Conservation (phyloP, 2,113 vertebrate genomes). For the Ciconia maguari region DNA sequence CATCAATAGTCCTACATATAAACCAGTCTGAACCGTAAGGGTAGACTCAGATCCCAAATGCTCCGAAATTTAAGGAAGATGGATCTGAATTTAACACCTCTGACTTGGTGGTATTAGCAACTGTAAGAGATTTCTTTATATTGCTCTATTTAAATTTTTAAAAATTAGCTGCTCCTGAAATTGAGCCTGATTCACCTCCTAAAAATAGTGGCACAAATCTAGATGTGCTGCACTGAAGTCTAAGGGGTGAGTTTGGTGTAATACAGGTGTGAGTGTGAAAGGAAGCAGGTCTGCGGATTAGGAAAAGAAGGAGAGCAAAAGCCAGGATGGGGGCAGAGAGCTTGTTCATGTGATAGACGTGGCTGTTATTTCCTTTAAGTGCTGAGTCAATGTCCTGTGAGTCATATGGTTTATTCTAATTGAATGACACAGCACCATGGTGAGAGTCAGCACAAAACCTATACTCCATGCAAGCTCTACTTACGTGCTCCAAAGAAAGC, state of each 20-base stretch:
- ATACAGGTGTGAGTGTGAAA: background rate
- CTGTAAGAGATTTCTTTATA: background rate
- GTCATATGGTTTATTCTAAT: background rate
- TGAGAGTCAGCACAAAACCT: background rate
- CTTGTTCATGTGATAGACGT: background rate
- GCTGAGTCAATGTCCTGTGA: background rate
- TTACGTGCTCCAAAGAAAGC: background rate
- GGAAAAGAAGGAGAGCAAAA: background rate
- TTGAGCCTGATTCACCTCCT: background rate
- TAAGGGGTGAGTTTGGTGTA: background rate
- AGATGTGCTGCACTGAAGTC: background rate
- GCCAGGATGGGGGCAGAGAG: background rate
- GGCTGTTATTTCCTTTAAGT: background rate
- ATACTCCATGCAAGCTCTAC: background rate
- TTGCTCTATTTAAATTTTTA: background rate
- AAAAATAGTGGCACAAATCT: background rate
- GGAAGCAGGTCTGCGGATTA: background rate
- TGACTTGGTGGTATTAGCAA: background rate
- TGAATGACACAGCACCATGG: background rate
- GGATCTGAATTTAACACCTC: background rate
- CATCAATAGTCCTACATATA: background rate
- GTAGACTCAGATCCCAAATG: background rate
- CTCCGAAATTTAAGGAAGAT: background rate
- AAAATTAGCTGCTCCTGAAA: background rate
- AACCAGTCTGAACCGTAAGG: background rate